A percentile compares a stretch with the other conserved stretches of the same genome.
These are phyloP conservation scores for Camelus bactrianus DNA, from an alignment of 2,113 vertebrate genomes.

Conservation along the genomic window DNA sequence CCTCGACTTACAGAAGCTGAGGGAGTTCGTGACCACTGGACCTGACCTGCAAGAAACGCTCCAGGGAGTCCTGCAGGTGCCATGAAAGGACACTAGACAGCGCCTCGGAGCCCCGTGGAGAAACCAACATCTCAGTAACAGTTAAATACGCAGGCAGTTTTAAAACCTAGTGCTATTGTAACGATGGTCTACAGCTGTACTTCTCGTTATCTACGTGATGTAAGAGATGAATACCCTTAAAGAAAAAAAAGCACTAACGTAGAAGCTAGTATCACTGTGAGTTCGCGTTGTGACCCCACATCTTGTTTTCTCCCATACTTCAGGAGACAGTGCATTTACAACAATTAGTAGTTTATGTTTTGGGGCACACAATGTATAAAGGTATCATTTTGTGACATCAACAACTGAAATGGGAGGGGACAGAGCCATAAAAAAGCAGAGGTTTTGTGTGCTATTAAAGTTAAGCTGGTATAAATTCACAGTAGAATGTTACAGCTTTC, in stretches of 20 bases:
- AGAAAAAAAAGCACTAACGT: neutral
- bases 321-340: neutral
- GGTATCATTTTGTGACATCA: neutral
- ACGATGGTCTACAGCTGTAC: neutral
- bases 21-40: neutral
- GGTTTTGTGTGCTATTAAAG: neutral
- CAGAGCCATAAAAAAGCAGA: neutral
- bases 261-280: neutral
- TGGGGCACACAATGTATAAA: too few species aligned
- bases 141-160: accelerated
- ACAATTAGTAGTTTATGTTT: neutral
- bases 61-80: neutral
- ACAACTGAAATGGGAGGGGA: neutral
- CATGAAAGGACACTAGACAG: neutral
- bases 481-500: neutral
- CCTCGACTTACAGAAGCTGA: neutral
- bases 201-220: neutral
- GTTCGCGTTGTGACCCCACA: neutral
- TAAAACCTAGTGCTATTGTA: neutral
- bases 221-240: neutral
- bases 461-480: neutral
- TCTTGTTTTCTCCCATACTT: neutral
- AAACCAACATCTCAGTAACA: too few species aligned
- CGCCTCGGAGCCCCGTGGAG: neutral
- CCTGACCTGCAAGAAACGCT: neutral